These are phyloP conservation scores for Leptinotarsa tumamoca DNA, from an alignment of 2,888 invertebrate genomes.

Conservation along the genomic window DNA sequence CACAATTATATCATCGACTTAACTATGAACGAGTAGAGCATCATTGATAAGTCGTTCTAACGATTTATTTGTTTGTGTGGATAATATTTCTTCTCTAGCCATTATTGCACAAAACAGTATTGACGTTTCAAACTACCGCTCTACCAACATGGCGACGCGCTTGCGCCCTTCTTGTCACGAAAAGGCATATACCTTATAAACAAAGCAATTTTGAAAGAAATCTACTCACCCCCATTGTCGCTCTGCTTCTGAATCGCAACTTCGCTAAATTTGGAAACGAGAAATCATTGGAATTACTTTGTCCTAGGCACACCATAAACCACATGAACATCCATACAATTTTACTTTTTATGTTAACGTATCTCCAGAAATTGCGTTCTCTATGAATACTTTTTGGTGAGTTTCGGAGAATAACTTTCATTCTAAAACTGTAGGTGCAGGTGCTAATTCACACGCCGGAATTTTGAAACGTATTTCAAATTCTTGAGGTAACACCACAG, in stretches of 20 bases:
- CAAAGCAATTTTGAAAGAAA: not conserved
- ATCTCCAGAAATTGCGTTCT: not conserved
- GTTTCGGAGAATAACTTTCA: not conserved
- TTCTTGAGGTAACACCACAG: too few species aligned
- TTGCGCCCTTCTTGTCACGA: too few species aligned
- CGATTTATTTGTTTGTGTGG: too few species aligned
- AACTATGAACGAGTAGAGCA: too few species aligned
- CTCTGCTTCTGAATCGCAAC: not conserved
- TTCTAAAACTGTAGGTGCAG: not conserved
- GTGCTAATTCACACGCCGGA: not conserved
- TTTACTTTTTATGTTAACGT: not conserved
- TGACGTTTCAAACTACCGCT: too few species aligned
- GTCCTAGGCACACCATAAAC: not conserved
- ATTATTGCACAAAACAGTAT: too few species aligned
- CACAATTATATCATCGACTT: too few species aligned
- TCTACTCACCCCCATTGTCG: constrained; percentile 26
- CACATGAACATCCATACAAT: not conserved
- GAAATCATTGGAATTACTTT: constrained; percentile 1
- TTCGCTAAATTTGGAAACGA: constrained; percentile 1
- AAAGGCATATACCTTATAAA: too few species aligned
- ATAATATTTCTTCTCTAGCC: too few species aligned
- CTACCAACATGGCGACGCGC: too few species aligned
- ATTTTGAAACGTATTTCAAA: too few species aligned
- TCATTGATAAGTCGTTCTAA: too few species aligned
- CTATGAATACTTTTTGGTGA: not conserved